Percentiles rank a stretch among this genome's conserved stretches.
phyloP scores from a whole-genome alignment of 2,888 invertebrate species.

The Melipona beecheii region DNA sequence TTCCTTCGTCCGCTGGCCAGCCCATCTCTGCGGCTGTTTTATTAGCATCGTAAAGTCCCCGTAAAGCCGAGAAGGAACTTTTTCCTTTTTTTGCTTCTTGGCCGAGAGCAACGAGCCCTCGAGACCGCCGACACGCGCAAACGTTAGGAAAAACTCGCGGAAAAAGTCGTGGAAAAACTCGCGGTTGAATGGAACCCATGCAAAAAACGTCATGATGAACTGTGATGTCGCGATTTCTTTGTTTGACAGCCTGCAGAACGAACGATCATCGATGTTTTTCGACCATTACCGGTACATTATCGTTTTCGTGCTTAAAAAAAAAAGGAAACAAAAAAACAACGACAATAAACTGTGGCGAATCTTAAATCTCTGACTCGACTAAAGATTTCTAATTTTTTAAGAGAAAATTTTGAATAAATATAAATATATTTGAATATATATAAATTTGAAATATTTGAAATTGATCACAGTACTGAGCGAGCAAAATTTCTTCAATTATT shows the following conservation, averaged over 20 bases:
- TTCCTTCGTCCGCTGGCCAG: conserved; percentile 15
- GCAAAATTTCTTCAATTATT: no score
- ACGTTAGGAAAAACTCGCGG: conserved; percentile 60
- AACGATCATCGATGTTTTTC: conserved; percentile 49
- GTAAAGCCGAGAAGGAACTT: conserved; percentile 38
- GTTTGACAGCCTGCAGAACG: not conserved
- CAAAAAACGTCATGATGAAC: conserved; percentile 59
- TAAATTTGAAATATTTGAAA: no score
- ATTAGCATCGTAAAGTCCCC: conserved; percentile 69
- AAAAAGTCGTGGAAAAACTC: conserved; percentile 63
- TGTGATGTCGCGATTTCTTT: conserved; percentile 44
- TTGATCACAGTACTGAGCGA: no score
- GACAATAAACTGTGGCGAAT: no score
- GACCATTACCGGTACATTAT: not conserved
- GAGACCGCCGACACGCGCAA: conserved; percentile 50
- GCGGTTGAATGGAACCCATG: conserved; percentile 26
- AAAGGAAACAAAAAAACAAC: no score
- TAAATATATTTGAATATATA: no score
- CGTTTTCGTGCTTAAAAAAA: not conserved
- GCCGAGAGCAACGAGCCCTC: not conserved
- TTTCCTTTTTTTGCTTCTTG: conserved; percentile 19
- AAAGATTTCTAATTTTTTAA: no score
- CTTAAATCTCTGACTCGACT: no score
- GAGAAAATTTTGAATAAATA: no score
- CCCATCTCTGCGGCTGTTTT: conserved; percentile 59